These are phyloP conservation scores for Parelbella ahira DNA, from an alignment of 2,888 invertebrate genomes.

Conservation along the genomic window DNA sequence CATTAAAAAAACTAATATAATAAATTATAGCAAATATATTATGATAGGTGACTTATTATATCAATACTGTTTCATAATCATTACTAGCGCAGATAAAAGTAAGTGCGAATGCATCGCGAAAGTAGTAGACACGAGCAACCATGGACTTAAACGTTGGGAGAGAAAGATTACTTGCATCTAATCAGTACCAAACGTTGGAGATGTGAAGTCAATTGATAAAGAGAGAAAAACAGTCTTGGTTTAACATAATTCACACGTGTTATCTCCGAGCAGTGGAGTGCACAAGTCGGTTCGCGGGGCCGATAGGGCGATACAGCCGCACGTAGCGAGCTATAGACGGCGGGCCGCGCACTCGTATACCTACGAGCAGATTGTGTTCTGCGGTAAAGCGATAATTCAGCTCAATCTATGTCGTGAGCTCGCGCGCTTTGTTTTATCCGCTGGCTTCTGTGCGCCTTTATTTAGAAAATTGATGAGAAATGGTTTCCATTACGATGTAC, in stretches of 20 bases:
- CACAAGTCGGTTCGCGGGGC: slow-evolving; percentile 47
- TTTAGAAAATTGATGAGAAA: slow-evolving; percentile 81
- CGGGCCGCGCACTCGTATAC: slow-evolving; percentile 24
- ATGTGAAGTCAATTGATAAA: slow-evolving; percentile 67
- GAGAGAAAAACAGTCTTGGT: slow-evolving; percentile 60
- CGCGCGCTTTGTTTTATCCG: slow-evolving; percentile 76
- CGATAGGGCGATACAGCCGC: slow-evolving; percentile 34
- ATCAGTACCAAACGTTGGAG: slow-evolving; percentile 59
- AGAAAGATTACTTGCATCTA: slow-evolving; percentile 44
- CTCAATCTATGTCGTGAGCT: slow-evolving; percentile 80
- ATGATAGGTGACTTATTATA: background rate
- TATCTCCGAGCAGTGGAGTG: slow-evolving; percentile 63
- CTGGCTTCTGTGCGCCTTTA: slow-evolving; percentile 79
- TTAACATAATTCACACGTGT: slow-evolving; percentile 72
- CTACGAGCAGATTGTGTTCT: slow-evolving; percentile 69
- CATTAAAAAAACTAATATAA: too few relatives aligned
- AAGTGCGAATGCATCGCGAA: too few relatives aligned
- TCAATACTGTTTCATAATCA: slow-evolving; percentile 9
- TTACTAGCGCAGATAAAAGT: slow-evolving; percentile 29
- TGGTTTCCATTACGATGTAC: slow-evolving; percentile 77
- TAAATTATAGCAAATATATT: background rate
- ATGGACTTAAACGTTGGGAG: slow-evolving; percentile 34
- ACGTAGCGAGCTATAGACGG: slow-evolving; percentile 27
- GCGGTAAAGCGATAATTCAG: slow-evolving; percentile 81
- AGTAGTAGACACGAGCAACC: slow-evolving; percentile 32